These are phyloP conservation scores for Cinclus cinclus DNA, from an alignment of 2,113 vertebrate species.

Conservation along the genomic window DNA sequence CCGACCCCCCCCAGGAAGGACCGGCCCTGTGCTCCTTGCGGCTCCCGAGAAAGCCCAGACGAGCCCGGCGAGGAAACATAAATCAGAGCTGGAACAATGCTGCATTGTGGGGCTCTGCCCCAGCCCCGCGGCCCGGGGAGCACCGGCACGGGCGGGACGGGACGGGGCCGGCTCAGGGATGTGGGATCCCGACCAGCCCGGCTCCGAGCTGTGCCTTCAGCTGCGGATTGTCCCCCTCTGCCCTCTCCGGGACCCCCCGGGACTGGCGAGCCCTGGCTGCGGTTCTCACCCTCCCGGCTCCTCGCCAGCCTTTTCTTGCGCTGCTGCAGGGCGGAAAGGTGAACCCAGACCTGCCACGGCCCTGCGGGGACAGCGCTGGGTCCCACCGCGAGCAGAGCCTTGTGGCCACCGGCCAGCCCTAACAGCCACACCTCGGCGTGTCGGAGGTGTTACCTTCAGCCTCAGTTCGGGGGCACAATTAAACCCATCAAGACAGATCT, in stretches of 20 bases:
- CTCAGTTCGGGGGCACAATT: accelerated
- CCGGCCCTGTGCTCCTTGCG: background rate
- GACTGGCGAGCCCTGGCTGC: background rate
- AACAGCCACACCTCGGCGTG: accelerated
- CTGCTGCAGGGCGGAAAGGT: accelerated
- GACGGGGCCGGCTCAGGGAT: background rate
- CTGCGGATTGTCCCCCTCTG: background rate
- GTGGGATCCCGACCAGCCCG: background rate
- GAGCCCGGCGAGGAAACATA: background rate
- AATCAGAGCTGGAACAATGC: background rate
- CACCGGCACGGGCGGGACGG: background rate
- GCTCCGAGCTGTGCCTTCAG: accelerated
- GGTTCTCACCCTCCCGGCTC: background rate
- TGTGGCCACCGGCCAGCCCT: accelerated
- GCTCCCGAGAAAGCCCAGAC: background rate
- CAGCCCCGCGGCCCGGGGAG: background rate
- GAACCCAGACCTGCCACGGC: accelerated
- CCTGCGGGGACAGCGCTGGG: accelerated
- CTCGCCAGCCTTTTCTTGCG: background rate
- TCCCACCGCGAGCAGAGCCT: accelerated
- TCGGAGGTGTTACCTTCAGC: accelerated
- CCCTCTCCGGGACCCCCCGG: background rate
- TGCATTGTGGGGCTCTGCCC: background rate
- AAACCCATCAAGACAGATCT: accelerated
- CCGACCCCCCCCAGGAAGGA: accelerated